Evolutionary conservation across 1,140 invertebrate genomes (phyloP).

Genomic region (Cherax destructor): DNA sequence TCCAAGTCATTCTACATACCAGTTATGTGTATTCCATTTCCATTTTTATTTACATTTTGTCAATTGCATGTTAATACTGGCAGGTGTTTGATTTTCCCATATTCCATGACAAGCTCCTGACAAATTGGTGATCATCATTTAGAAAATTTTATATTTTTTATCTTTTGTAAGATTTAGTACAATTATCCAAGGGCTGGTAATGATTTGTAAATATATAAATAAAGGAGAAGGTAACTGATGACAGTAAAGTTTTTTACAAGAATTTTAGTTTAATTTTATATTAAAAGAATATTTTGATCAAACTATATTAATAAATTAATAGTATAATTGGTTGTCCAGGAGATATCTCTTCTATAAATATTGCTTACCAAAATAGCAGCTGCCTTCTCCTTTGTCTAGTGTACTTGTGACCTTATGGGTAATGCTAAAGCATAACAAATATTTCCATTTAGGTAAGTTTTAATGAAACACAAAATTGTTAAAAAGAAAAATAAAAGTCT

Average conservation of each 20-base stretch:
- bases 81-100: conserved; percentile 59
- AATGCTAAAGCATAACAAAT: neutral
- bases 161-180: neutral
- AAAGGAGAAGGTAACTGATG: neutral
- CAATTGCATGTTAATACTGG: conserved; percentile 58
- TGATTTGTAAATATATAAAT: conserved; percentile 2
- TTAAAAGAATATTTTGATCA: neutral
- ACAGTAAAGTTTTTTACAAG: neutral
- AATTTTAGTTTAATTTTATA: neutral
- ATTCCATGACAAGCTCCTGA: conserved; percentile 47
- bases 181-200: conserved; percentile 4
- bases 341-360: too few species aligned
- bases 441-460: neutral
- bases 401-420: conserved; percentile 3
- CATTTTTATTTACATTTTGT: conserved; percentile 59
- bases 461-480: neutral
- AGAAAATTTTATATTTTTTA: neutral
- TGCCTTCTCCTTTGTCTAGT: neutral
- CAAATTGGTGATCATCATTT: conserved; percentile 7
- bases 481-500: neutral
- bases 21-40: conserved; percentile 65
- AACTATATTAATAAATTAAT: too few species aligned
- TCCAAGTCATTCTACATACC: conserved; percentile 59
- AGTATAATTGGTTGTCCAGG: too few species aligned
- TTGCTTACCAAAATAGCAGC: neutral